Evolutionary conservation across 2,888 invertebrate species (phyloP).

Genomic region (Nomada fabriciana): DNA sequence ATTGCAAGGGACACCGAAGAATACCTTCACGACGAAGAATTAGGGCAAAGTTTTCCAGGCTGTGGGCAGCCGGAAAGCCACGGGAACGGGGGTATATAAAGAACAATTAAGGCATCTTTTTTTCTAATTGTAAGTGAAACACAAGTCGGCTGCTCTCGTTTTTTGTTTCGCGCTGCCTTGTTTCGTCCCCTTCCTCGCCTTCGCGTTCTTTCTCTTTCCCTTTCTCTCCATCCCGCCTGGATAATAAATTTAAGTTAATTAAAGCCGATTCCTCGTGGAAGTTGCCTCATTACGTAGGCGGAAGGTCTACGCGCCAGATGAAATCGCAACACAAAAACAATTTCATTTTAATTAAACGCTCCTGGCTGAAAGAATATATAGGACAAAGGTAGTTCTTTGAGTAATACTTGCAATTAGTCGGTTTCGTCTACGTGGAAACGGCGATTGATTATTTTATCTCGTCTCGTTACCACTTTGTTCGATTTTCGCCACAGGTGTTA

Average conservation of each 20-base stretch:
- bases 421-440: not conserved
- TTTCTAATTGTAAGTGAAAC: constrained; percentile 50
- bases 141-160: constrained; percentile 36
- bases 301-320: constrained; percentile 59
- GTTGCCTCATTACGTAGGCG: constrained; percentile 65
- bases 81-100: constrained; percentile 63
- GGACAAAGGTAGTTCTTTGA: constrained; percentile 34
- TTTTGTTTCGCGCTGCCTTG: not conserved
- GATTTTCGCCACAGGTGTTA: not conserved
- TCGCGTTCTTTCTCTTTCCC: not conserved
- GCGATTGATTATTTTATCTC: not conserved
- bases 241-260: constrained; percentile 72
- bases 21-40: constrained; percentile 46
- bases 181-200: not conserved
- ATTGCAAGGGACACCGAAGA: constrained; percentile 34
- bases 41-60: constrained; percentile 39
- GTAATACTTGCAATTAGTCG: constrained; percentile 29
- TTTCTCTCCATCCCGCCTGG: constrained; percentile 23
- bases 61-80: constrained; percentile 25
- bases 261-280: constrained; percentile 63
- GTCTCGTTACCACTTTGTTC: not conserved
- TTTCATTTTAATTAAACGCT: constrained; percentile 67
- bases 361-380: constrained; percentile 45
- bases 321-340: constrained; percentile 56
- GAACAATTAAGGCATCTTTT: constrained; percentile 66